These are phyloP conservation scores for Motacilla tschutschensis DNA, from an alignment of 2,113 vertebrate genomes.

Conservation along the genomic window DNA sequence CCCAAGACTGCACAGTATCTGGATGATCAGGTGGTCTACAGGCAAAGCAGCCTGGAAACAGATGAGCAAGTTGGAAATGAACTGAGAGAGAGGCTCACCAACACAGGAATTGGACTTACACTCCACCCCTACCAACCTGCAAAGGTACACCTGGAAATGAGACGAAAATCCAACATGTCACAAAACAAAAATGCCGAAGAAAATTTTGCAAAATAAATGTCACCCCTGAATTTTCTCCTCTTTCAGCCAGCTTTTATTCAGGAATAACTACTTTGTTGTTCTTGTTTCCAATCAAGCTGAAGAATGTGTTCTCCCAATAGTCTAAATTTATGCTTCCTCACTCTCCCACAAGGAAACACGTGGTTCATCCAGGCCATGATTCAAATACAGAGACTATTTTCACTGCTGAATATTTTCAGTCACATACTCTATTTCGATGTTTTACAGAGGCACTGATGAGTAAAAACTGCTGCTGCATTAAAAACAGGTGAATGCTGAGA, in stretches of 20 bases:
- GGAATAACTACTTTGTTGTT: background rate
- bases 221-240: background rate
- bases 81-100: background rate
- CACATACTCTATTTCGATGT: background rate
- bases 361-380: background rate
- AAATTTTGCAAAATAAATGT: background rate
- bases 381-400: background rate
- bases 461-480: background rate
- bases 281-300: background rate
- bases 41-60: background rate
- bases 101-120: background rate
- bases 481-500: background rate
- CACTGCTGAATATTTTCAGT: background rate
- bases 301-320: background rate
- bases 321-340: background rate
- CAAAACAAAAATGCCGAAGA: background rate
- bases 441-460: background rate
- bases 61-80: background rate
- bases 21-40: background rate
- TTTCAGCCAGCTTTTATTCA: background rate
- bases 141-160: background rate
- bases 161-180: fast-evolving
- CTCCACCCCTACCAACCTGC: background rate
- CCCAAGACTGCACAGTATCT: background rate
- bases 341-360: background rate